Conservation (phyloP, 2,888 invertebrate species). For the Nomada ferruginata region DNA sequence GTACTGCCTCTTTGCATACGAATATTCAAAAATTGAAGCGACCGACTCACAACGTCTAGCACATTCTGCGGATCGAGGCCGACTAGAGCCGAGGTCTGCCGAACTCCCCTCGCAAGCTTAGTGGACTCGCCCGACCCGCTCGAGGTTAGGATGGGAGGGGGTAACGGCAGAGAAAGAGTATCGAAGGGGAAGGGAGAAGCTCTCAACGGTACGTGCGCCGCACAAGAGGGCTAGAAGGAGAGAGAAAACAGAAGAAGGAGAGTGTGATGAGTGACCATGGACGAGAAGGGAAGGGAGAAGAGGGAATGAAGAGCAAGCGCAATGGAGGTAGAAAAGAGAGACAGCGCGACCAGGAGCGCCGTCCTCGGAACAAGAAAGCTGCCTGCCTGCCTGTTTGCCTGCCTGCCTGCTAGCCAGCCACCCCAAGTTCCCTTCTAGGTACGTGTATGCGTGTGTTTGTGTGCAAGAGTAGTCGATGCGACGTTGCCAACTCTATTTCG, state of each 20-base stretch:
- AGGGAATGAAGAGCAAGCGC: conserved; percentile 69
- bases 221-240: conserved; percentile 48
- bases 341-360: conserved; percentile 76
- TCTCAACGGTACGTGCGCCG: conserved; percentile 71
- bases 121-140: conserved; percentile 83
- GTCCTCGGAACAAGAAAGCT: conserved; percentile 79
- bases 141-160: conserved; percentile 67
- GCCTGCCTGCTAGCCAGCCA: conserved; percentile 68
- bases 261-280: conserved; percentile 70
- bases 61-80: conserved; percentile 84
- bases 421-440: conserved; percentile 76
- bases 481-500: conserved; percentile 79
- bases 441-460: conserved; percentile 66
- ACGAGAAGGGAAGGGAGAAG: conserved; percentile 52
- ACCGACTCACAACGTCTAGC: conserved; percentile 76
- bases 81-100: conserved; percentile 82
- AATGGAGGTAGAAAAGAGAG: conserved; percentile 75
- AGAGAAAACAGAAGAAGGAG: conserved; percentile 68
- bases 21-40: conserved; percentile 65
- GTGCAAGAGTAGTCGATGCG: conserved; percentile 75
- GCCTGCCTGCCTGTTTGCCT: conserved; percentile 70
- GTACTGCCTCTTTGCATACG: conserved; percentile 37
- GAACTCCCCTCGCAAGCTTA: conserved; percentile 78
- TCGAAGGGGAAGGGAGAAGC: conserved; percentile 60
- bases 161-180: conserved; percentile 64